These are phyloP conservation scores for Alca torda DNA, from an alignment of 2,797 vertebrate species.

Conservation along the genomic window DNA sequence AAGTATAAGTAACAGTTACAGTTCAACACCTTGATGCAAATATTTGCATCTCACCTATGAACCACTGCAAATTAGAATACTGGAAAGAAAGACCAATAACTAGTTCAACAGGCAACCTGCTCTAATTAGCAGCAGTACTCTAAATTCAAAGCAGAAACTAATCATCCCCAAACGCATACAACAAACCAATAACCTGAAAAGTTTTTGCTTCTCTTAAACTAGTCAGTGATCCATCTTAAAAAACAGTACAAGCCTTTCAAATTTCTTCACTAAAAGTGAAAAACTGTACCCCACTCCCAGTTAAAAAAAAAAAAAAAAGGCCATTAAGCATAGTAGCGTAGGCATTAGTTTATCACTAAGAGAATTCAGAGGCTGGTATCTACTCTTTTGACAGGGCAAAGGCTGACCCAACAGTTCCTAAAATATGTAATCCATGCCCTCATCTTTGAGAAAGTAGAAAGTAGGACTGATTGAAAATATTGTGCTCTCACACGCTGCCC, in stretches of 20 bases:
- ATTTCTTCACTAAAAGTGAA: neutral
- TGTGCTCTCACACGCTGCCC: neutral
- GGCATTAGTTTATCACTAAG: neutral
- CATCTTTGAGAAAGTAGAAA: neutral
- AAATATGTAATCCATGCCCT: neutral
- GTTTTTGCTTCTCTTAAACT: neutral
- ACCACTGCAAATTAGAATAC: neutral
- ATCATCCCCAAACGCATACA: neutral
- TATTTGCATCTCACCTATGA: neutral
- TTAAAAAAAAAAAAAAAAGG: neutral
- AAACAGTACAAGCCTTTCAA: neutral
- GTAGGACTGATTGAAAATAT: neutral
- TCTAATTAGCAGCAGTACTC: neutral
- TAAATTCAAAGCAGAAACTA: neutral
- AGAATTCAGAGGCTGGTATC: neutral
- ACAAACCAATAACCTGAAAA: neutral
- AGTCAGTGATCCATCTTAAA: neutral
- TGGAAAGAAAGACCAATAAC: neutral
- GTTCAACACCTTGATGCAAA: neutral
- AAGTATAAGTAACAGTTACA: neutral
- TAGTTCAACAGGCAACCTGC: neutral
- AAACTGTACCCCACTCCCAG: neutral
- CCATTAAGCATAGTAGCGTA: neutral
- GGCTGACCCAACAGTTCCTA: neutral
- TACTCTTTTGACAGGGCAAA: neutral